Conservation (phyloP, 2,797 vertebrate species). For the Coregonus ussuriensis region DNA sequence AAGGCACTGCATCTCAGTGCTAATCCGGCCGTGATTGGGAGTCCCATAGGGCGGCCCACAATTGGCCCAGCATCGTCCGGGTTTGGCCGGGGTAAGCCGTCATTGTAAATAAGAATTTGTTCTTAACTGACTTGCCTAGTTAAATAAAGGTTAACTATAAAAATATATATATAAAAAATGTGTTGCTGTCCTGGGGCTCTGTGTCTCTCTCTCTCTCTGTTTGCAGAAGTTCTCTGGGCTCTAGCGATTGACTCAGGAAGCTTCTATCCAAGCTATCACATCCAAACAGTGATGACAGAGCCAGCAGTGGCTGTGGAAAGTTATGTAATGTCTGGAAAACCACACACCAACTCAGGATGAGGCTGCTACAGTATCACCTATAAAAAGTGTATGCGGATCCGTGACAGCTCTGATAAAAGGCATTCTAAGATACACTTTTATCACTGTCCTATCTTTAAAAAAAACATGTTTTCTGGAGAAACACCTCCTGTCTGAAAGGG, state of each 20-base stretch:
- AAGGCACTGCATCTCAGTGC: no score
- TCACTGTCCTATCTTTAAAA: constrained; percentile 52
- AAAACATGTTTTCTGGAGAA: constrained; percentile 48
- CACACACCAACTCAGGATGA: constrained; percentile 20
- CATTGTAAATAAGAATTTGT: no score
- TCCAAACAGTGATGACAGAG: background rate
- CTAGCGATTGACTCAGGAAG: constrained; percentile 23
- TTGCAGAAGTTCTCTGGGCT: background rate
- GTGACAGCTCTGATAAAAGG: constrained; percentile 64
- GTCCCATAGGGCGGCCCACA: no score
- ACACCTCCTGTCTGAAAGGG: constrained; percentile 22
- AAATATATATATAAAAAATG: no score
- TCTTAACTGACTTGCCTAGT: no score
- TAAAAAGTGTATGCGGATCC: constrained; percentile 30
- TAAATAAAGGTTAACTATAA: no score
- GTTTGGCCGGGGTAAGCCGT: no score
- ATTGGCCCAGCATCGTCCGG: no score
- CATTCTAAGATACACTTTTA: constrained; percentile 62
- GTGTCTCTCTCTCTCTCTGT: background rate
- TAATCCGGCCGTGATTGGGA: no score
- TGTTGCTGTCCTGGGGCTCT: no score
- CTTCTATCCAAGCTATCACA: constrained; percentile 18
- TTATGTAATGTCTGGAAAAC: constrained; percentile 21
- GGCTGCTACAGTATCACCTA: constrained; percentile 3
- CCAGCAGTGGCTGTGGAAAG: constrained; percentile 14